Percentiles rank a stretch among this genome's conserved stretches.
Conservation (phyloP, 1,140 invertebrate genomes). For the Alviniconcha marisindica region DNA sequence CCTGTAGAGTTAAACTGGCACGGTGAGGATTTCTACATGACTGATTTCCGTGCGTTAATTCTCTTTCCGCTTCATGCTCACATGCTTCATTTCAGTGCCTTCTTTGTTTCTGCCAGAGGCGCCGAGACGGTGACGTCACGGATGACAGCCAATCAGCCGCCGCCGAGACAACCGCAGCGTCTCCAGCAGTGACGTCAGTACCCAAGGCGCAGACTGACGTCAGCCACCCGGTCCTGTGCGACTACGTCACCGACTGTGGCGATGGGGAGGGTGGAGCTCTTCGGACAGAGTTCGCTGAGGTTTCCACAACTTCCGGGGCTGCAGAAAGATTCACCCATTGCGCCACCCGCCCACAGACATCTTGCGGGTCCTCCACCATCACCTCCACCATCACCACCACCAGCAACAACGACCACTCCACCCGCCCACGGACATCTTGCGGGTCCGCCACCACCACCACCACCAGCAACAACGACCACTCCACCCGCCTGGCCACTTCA, state of each 20-base stretch:
- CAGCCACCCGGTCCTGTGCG: neutral
- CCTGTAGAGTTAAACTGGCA: too few relatives aligned
- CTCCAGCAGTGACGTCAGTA: neutral
- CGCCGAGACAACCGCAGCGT: neutral
- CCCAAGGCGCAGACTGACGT: neutral
- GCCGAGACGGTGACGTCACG: neutral
- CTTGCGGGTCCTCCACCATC: too few relatives aligned
- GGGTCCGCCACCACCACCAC: too few relatives aligned
- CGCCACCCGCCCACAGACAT: too few relatives aligned
- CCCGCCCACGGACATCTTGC: too few relatives aligned
- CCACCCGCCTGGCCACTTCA: too few relatives aligned
- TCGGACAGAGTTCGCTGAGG: neutral
- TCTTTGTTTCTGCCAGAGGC: neutral
- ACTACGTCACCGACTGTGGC: too few relatives aligned
- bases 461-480: too few relatives aligned
- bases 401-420: too few relatives aligned
- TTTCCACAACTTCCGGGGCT: neutral
- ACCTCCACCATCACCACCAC: too few relatives aligned
- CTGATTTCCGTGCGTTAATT: neutral
- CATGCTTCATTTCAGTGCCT: conserved; percentile 1
- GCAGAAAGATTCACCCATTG: too few relatives aligned
- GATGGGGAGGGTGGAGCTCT: neutral
- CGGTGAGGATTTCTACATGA: too few relatives aligned
- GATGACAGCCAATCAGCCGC: neutral
- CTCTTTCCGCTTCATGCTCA: neutral